Percentiles rank a stretch among this genome's conserved stretches.
Conservation (phyloP, 2,888 invertebrate genomes). For the Diabrotica balteata region DNA sequence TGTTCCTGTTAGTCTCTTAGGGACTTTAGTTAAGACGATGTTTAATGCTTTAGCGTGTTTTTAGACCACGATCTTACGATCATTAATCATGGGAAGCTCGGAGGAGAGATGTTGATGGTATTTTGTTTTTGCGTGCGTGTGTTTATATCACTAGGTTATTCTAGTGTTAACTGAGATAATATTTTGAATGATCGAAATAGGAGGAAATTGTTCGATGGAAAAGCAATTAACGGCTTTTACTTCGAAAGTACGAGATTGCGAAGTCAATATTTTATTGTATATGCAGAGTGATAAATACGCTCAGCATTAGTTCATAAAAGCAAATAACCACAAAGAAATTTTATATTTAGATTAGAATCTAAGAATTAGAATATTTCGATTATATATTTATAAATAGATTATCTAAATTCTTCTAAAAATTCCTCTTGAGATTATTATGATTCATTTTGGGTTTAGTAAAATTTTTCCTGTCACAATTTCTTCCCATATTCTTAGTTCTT, state of each 20-base stretch:
- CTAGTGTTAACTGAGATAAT: conserved; percentile 40
- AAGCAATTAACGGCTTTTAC: conserved; percentile 1
- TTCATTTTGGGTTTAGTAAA: too few relatives aligned
- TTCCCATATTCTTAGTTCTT: too few relatives aligned
- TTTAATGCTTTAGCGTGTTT: conserved; percentile 42
- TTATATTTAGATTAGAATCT: too few relatives aligned
- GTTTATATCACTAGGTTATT: conserved; percentile 33
- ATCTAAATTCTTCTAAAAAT: too few relatives aligned
- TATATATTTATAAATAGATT: too few relatives aligned
- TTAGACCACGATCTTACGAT: conserved; percentile 40
- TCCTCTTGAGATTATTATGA: too few relatives aligned
- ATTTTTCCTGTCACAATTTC: too few relatives aligned
- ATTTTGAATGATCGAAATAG: conserved; percentile 27
- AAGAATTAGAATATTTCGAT: too few relatives aligned
- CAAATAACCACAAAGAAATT: neutral
- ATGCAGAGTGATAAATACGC: too few relatives aligned
- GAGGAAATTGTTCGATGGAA: conserved; percentile 6
- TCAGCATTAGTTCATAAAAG: too few relatives aligned
- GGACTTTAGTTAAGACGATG: conserved; percentile 51
- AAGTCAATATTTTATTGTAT: neutral
- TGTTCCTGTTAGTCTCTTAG: conserved; percentile 56
- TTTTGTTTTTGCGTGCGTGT: conserved; percentile 40
- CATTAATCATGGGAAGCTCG: conserved; percentile 39
- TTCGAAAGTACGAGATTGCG: neutral
- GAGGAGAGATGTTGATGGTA: conserved; percentile 36